Evolutionary conservation across 2,888 invertebrate genomes (phyloP).

Genomic region (Cheilosia scutellata): DNA sequence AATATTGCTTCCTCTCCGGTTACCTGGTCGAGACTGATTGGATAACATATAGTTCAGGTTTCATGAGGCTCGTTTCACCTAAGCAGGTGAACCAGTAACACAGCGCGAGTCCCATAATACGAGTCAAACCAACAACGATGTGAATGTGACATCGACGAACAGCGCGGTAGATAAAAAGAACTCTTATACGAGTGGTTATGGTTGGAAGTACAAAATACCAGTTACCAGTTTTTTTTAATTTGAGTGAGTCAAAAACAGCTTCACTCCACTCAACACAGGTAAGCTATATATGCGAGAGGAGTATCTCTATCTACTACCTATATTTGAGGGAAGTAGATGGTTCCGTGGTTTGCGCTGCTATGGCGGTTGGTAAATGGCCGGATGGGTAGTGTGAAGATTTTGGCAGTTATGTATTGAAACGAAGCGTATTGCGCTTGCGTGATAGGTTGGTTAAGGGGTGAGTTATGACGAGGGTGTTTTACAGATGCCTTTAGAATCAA

Average conservation of each 20-base stretch:
- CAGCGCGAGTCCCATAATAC: slow-evolving; percentile 61
- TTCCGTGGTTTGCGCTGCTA: slow-evolving; percentile 22
- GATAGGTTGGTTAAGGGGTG: slow-evolving; percentile 29
- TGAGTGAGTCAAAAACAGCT: slow-evolving; percentile 24
- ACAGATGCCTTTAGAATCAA: too few species aligned
- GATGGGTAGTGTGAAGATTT: slow-evolving; percentile 15
- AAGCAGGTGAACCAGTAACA: slow-evolving; percentile 76
- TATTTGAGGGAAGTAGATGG: slow-evolving; percentile 52
- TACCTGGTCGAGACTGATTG: slow-evolving; percentile 84
- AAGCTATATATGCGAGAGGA: slow-evolving; percentile 46
- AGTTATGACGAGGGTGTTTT: not conserved
- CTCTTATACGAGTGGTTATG: slow-evolving; percentile 69
- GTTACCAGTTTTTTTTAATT: slow-evolving; percentile 20
- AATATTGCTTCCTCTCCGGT: slow-evolving; percentile 82
- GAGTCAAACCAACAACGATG: slow-evolving; percentile 41
- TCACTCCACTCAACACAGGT: slow-evolving; percentile 2
- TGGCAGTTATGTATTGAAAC: not conserved
- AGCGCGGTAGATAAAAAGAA: slow-evolving; percentile 24
- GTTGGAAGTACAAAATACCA: not conserved
- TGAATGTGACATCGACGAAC: slow-evolving; percentile 12
- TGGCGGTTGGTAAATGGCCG: slow-evolving; percentile 53
- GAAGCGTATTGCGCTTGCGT: slow-evolving; percentile 49
- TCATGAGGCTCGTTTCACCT: slow-evolving; percentile 80
- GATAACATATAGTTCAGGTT: slow-evolving; percentile 83
- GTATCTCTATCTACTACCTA: slow-evolving; percentile 27